A percentile compares a stretch with the other conserved stretches of the same genome.
phyloP scores from a whole-genome alignment of 64 coral and sea anemone species.

The Pachyseris speciosa region DNA sequence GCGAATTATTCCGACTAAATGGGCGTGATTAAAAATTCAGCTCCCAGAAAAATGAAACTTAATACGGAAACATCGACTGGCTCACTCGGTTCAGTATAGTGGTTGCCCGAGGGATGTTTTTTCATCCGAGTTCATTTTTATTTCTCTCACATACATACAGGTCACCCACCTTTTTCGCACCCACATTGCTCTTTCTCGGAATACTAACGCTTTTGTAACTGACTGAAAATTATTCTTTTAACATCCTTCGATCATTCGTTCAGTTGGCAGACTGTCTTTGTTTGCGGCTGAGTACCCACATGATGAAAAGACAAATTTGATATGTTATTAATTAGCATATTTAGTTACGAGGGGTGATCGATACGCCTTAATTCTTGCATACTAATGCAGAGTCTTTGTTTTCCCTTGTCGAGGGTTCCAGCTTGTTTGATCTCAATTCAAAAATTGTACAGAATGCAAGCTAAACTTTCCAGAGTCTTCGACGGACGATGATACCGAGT shows the following conservation, averaged over 20 bases:
- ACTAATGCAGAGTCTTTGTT: not conserved
- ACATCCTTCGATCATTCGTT: not conserved
- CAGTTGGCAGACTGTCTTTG: not conserved
- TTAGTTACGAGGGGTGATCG: conserved; percentile 27
- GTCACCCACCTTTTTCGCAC: too few relatives aligned
- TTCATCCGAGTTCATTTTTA: too few relatives aligned
- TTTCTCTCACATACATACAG: too few relatives aligned
- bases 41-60: too few relatives aligned
- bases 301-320: conserved; percentile 9
- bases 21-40: too few relatives aligned
- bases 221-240: too few relatives aligned
- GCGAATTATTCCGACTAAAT: too few relatives aligned
- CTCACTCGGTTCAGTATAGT: too few relatives aligned
- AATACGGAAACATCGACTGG: too few relatives aligned
- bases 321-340: conserved; percentile 21
- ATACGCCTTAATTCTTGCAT: conserved; percentile 2
- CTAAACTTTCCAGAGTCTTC: not conserved
- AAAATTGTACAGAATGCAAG: not conserved
- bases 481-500: conserved; percentile 73
- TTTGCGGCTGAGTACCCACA: conserved; percentile 24
- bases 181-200: too few relatives aligned
- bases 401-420: not conserved
- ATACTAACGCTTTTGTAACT: too few relatives aligned
- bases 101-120: too few relatives aligned
- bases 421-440: not conserved